Base-by-base conservation (phyloP, 2,113 vertebrate species). In the Cyanoramphus novaezelandiae region DNA sequence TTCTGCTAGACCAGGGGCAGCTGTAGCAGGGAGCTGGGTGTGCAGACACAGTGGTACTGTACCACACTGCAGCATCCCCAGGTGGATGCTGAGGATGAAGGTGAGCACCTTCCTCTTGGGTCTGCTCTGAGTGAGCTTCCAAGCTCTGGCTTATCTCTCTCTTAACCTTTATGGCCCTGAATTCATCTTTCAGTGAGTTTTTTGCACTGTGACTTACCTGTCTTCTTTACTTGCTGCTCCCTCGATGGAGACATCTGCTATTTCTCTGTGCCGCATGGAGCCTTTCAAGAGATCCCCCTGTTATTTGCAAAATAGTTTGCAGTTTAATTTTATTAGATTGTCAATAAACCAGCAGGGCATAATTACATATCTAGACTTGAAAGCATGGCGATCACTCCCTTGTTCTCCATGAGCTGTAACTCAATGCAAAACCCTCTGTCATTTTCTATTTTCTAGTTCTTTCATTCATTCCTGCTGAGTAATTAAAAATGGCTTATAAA, bases 401-500 rank as follows among this genome's bases (percentile, higher is more conserved):
- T 94, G 79, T 91, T 96, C 90, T 97, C 75, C 37, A 1, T 7
- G 86, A 97, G 93, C 82, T 95, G 96, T 97, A 98, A 98, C 95
- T 95, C 68, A 97, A 97, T 96, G 94, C 95, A 97, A 98, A 97
- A 29, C 28, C 59, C 69, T 96, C 93, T 97, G 96, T 96, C 93
- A 8, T 94, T 91, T 96, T 93, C 91, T 93, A 98, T 98, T 98
- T 97, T 96, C 92, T 69, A 88, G 62, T 41, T 72, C 96, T 97
- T 98, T 97, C 92, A 95, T 97, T 97, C 94, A 78, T 92, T 72
- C 49, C 76, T 62, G 81, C 75, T 52, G 88, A 96, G 97, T 98
- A 99, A 99, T 99, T 98, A 98, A 96, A 98, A 98, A 92, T 98
- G 98, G 98, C 98, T 98, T 97, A 96, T 97, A 98, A 98, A 98